phyloP scores from a whole-genome alignment of 2,113 vertebrate species.

The Leptocoma aspasia region DNA sequence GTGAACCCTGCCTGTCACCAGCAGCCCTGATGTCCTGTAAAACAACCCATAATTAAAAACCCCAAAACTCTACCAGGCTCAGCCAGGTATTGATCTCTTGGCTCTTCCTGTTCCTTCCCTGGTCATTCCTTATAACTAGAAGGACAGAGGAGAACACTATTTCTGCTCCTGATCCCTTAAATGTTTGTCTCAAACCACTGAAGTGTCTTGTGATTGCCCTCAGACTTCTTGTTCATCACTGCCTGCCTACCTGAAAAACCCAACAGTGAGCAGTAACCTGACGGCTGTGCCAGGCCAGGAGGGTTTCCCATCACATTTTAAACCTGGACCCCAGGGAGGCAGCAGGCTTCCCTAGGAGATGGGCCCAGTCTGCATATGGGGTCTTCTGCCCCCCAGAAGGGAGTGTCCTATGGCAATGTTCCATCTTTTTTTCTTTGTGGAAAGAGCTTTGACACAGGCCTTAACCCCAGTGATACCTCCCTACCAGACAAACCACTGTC shows the following conservation, averaged over 20 bases:
- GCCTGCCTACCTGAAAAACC: not conserved
- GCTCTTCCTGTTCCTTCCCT: not conserved
- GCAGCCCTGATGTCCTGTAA: not conserved
- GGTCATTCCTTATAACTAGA: not conserved
- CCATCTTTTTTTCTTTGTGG: not conserved
- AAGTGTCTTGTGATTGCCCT: not conserved
- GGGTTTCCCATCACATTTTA: not conserved
- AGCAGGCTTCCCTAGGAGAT: not conserved
- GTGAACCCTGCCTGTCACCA: rapidly evolving
- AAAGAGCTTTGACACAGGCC: not conserved
- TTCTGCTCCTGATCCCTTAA: not conserved
- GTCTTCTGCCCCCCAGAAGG: not conserved
- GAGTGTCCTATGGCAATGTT: rapidly evolving
- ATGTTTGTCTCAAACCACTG: not conserved
- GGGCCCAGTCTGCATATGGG: too few species aligned
- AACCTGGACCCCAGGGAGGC: not conserved
- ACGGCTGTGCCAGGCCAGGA: not conserved
- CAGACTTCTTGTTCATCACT: not conserved
- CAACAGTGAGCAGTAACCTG: not conserved
- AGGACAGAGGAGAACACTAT: not conserved
- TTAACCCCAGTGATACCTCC: not conserved
- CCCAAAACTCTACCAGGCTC: not conserved
- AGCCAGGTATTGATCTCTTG: not conserved
- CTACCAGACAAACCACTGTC: not conserved
- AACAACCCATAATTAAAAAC: not conserved